Percentiles rank a stretch among this genome's conserved stretches.
phyloP scores from a whole-genome alignment of 2,113 vertebrate genomes.

The Mobula hypostoma region DNA sequence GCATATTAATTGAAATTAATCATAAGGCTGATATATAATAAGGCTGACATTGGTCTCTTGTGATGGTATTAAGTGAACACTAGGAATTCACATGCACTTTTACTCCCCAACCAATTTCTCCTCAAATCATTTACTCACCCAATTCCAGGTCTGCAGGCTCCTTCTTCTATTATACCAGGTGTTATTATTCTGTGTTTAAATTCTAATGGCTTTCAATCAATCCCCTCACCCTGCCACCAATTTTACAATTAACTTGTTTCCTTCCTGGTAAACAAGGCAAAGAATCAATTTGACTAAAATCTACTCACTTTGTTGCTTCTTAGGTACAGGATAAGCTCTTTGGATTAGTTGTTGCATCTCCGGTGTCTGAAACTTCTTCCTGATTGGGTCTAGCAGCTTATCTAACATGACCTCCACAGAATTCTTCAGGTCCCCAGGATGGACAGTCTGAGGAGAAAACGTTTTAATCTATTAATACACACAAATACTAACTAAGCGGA shows the following conservation, averaged over 20 bases:
- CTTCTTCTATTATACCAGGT: too few species aligned
- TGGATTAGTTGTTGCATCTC: conserved; percentile 76
- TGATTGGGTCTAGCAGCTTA: conserved; percentile 84
- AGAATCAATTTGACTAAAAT: not conserved
- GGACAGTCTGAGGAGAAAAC: conserved; percentile 60
- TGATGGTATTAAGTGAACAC: not conserved
- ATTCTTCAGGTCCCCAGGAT: conserved; percentile 91
- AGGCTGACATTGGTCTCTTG: not conserved
- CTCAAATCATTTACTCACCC: too few species aligned
- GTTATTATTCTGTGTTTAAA: not conserved
- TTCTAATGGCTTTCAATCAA: not conserved
- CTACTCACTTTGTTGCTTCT: conserved; percentile 77
- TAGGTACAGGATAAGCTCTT: conserved; percentile 69
- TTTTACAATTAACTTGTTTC: not conserved
- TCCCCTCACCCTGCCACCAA: too few species aligned
- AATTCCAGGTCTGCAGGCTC: too few species aligned
- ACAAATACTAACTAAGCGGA: not conserved
- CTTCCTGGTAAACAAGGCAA: not conserved
- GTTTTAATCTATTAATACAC: not conserved
- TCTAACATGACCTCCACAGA: conserved; percentile 83
- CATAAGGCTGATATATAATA: not conserved
- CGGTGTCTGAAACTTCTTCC: conserved; percentile 79
- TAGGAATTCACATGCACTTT: not conserved
- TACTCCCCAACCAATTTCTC: not conserved
- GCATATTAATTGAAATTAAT: not conserved